phyloP scores from a whole-genome alignment of 2,888 invertebrate genomes.

The Blomia tropicalis region DNA sequence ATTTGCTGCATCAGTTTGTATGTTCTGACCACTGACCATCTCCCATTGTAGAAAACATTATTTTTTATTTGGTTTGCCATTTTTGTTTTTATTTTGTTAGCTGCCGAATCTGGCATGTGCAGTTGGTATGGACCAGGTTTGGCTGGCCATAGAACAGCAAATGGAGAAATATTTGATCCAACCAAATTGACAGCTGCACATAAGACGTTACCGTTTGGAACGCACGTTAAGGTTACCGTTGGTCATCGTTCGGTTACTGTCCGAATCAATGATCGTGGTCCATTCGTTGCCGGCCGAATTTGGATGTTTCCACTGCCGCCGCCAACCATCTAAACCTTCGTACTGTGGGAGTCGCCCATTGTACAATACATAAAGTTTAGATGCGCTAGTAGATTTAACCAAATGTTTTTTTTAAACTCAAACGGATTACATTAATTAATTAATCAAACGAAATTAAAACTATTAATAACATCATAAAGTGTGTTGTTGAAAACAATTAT shows the following conservation, averaged over 20 bases:
- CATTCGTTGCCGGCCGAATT: conserved; percentile 21
- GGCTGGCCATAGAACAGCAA: conserved; percentile 17
- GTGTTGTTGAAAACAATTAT: too few species aligned
- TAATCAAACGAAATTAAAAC: too few species aligned
- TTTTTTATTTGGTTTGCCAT: too few species aligned
- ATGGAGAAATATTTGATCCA: conserved; percentile 20
- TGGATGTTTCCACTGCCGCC: conserved; percentile 9
- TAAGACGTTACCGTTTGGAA: conserved; percentile 24
- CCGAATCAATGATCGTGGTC: conserved; percentile 23
- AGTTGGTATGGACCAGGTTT: conserved; percentile 18
- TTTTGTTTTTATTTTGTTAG: not conserved
- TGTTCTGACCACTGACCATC: too few species aligned
- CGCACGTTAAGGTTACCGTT: conserved; percentile 4
- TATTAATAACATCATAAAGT: too few species aligned
- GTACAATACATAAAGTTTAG: conserved; percentile 1
- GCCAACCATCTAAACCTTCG: conserved; percentile 6
- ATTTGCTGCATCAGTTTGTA: too few species aligned
- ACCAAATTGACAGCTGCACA: conserved; percentile 25
- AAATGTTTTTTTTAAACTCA: too few species aligned
- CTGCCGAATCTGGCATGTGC: conserved; percentile 19
- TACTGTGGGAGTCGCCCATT: not conserved
- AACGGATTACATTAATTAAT: too few species aligned
- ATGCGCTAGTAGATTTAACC: too few species aligned
- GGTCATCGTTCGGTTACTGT: conserved; percentile 21
- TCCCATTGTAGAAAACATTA: too few species aligned